Evolutionary conservation across 1,140 invertebrate species (phyloP).

Genomic region (Zelostemma sp.): DNA sequence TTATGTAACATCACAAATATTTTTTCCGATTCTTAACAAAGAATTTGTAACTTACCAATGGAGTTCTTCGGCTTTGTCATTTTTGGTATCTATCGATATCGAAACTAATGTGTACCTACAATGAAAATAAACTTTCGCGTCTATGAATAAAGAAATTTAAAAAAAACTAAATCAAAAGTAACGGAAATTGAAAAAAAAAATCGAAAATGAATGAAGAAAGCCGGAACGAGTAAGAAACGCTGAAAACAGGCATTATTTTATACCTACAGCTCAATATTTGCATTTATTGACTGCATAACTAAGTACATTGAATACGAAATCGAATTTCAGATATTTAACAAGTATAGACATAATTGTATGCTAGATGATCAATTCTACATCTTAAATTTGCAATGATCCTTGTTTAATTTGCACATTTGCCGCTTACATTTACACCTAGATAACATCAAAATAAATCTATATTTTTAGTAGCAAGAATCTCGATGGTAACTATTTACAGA

Average conservation of each 20-base stretch:
- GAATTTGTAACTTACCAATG: too few relatives aligned
- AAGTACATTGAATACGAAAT: conserved; percentile 69
- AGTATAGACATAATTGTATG: conserved; percentile 62
- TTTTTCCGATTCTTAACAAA: too few relatives aligned
- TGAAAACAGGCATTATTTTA: conserved; percentile 13
- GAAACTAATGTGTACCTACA: too few relatives aligned
- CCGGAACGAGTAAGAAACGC: background rate
- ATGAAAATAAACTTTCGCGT: too few relatives aligned
- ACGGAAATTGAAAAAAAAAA: conserved; percentile 14
- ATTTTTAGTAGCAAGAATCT: conserved; percentile 59
- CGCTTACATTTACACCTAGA: conserved; percentile 66
- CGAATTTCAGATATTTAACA: conserved; percentile 65
- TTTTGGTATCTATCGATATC: too few relatives aligned
- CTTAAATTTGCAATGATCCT: conserved; percentile 38
- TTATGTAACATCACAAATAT: too few relatives aligned
- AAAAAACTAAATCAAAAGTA: too few relatives aligned
- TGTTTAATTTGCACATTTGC: conserved; percentile 43
- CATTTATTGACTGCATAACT: conserved; percentile 66
- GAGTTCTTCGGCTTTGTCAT: too few relatives aligned
- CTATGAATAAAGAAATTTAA: too few relatives aligned
- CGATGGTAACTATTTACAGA: conserved; percentile 60
- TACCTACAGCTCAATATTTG: conserved; percentile 62
- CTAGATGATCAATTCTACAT: conserved; percentile 46
- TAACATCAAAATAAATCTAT: conserved; percentile 72
- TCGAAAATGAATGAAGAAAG: too few relatives aligned